Evolutionary conservation across 2,888 invertebrate genomes (phyloP).

Genomic region (Agrochola circellaris): DNA sequence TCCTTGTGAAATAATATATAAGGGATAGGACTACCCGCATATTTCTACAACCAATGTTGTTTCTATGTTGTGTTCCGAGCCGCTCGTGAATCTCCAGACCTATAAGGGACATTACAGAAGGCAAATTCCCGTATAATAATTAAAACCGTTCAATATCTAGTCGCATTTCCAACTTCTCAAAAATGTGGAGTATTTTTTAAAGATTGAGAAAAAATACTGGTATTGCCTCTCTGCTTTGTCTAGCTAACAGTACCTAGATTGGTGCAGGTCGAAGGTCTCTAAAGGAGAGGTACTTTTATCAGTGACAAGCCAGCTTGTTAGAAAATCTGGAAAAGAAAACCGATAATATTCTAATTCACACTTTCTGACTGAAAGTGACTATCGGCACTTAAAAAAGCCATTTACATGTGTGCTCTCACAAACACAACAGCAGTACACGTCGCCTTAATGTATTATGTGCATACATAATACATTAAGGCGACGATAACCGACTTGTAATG

Average conservation of each 20-base stretch:
- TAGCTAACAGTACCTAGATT: background rate
- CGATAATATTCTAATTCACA: background rate
- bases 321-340: background rate
- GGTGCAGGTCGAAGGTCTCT: too few species aligned
- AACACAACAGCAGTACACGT: conserved; percentile 5
- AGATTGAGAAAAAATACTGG: background rate
- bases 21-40: background rate
- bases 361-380: background rate
- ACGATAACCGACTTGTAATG: too few species aligned
- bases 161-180: too few species aligned
- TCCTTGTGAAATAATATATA: background rate
- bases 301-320: background rate
- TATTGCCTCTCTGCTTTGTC: background rate
- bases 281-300: too few species aligned
- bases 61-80: background rate
- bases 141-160: too few species aligned
- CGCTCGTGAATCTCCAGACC: background rate
- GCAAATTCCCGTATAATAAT: background rate
- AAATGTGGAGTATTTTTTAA: too few species aligned
- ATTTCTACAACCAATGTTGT: background rate
- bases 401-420: background rate
- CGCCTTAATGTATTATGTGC: too few species aligned
- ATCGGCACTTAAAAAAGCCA: background rate
- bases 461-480: conserved; percentile 21
- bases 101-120: background rate